Percentiles rank a stretch among this genome's conserved stretches.
Evolutionary conservation across 2,113 vertebrate genomes (phyloP).

Genomic region (Saguinus midas): DNA sequence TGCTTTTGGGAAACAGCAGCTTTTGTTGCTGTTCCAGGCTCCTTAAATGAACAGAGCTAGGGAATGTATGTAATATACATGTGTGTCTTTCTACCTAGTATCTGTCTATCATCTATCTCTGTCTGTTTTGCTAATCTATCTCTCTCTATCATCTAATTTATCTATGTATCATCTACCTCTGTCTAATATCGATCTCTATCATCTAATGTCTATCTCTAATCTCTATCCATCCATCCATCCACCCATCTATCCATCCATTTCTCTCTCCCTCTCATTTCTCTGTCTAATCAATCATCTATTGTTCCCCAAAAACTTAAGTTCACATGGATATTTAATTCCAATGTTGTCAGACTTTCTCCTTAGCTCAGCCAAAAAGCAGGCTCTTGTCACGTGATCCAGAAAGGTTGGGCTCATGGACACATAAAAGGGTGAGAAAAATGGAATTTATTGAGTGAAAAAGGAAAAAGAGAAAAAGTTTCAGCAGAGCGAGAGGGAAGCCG

Average conservation of each 20-base stretch:
- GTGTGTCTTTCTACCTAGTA: not conserved
- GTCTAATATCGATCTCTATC: not conserved
- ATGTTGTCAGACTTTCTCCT: too few species aligned
- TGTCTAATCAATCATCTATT: not conserved
- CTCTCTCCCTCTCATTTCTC: not conserved
- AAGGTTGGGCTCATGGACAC: too few species aligned
- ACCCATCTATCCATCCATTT: not conserved
- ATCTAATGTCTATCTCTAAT: too few species aligned
- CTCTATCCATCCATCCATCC: too few species aligned
- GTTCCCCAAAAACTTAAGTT: not conserved
- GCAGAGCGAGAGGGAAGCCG: too few species aligned
- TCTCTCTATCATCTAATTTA: not conserved
- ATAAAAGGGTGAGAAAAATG: too few species aligned
- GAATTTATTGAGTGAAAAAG: too few species aligned
- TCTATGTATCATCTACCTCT: not conserved
- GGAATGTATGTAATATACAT: not conserved
- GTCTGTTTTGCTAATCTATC: not conserved
- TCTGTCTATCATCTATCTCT: not conserved
- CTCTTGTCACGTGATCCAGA: too few species aligned
- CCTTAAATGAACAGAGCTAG: not conserved
- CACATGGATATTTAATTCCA: not conserved
- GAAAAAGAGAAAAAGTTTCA: too few species aligned
- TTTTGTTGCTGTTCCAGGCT: not conserved
- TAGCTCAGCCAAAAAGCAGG: too few species aligned
- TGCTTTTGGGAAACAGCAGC: not conserved